Percentiles rank a stretch among this genome's conserved stretches.
Conservation (phyloP, 2,888 invertebrate genomes). For the Cerceris rybyensis region DNA sequence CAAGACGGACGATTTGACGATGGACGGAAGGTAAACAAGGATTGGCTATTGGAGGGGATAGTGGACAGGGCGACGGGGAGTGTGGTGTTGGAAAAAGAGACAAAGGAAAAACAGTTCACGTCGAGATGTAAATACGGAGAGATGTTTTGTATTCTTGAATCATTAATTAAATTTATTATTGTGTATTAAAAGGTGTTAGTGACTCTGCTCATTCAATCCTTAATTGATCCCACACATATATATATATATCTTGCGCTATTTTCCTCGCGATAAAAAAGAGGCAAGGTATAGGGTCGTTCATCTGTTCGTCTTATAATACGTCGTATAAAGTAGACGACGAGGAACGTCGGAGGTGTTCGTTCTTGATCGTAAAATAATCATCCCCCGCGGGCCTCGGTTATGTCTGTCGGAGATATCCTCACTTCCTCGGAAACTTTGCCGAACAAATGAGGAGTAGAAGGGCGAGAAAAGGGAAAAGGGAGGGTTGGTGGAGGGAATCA, state of each 20-base stretch:
- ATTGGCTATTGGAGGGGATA: too few species aligned
- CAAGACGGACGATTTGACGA: too few species aligned
- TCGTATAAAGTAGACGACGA: constrained; percentile 12
- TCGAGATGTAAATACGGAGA: too few species aligned
- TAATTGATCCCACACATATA: too few species aligned
- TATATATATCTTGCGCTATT: not conserved
- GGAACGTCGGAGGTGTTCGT: constrained; percentile 3
- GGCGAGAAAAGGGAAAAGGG: not conserved
- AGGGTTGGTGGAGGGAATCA: constrained; percentile 4
- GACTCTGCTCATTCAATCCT: too few species aligned
- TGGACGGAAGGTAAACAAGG: too few species aligned
- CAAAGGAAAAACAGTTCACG: too few species aligned
- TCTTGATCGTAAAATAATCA: constrained; percentile 66
- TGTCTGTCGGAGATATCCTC: constrained; percentile 52
- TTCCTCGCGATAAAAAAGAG: not conserved
- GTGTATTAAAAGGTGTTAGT: too few species aligned
- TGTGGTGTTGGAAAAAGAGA: too few species aligned
- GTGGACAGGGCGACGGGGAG: too few species aligned
- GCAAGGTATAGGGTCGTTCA: not conserved
- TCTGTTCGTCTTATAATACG: constrained; percentile 20
- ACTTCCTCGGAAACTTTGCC: constrained; percentile 39
- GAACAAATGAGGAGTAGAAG: constrained; percentile 60
- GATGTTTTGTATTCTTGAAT: too few species aligned
- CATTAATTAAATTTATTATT: too few species aligned
- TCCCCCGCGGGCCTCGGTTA: constrained; percentile 46